These are phyloP conservation scores for Vireo altiloquus DNA, from an alignment of 2,113 vertebrate genomes.

Conservation along the genomic window DNA sequence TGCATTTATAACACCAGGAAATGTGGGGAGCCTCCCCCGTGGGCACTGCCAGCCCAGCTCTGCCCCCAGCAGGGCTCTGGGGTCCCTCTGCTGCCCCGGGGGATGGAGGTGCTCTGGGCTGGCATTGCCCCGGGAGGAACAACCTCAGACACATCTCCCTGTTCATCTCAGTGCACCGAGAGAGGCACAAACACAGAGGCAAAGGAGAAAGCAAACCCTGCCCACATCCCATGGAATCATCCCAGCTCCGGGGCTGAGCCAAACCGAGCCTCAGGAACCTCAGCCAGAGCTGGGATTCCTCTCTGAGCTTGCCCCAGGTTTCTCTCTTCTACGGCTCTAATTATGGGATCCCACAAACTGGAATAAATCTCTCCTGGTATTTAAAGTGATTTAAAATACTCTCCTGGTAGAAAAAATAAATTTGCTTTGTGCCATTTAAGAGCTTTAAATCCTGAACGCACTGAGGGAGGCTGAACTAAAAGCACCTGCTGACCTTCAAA, in stretches of 20 bases:
- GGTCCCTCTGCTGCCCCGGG: too few species aligned
- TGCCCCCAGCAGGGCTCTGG: fast-evolving
- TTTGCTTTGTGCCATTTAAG: conserved; percentile 1
- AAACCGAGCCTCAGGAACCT: fast-evolving
- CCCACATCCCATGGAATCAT: not conserved
- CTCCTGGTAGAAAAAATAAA: not conserved
- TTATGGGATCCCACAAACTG: not conserved
- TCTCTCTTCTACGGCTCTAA: not conserved
- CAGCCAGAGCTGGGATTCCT: not conserved
- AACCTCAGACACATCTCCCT: fast-evolving
- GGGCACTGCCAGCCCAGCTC: not conserved
- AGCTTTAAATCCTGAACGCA: not conserved
- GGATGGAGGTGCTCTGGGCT: fast-evolving
- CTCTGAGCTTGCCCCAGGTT: not conserved
- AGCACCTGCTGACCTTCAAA: conserved; percentile 30
- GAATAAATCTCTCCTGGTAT: not conserved
- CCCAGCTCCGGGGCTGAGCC: not conserved
- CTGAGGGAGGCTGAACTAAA: not conserved
- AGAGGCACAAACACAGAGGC: not conserved
- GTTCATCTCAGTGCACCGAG: fast-evolving
- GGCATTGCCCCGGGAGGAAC: fast-evolving
- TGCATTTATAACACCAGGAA: too few species aligned
- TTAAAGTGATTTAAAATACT: not conserved
- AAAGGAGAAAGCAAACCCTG: not conserved
- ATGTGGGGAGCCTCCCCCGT: fast-evolving